These are phyloP conservation scores for Leuctra nigra DNA, from an alignment of 2,888 invertebrate species.

Conservation along the genomic window DNA sequence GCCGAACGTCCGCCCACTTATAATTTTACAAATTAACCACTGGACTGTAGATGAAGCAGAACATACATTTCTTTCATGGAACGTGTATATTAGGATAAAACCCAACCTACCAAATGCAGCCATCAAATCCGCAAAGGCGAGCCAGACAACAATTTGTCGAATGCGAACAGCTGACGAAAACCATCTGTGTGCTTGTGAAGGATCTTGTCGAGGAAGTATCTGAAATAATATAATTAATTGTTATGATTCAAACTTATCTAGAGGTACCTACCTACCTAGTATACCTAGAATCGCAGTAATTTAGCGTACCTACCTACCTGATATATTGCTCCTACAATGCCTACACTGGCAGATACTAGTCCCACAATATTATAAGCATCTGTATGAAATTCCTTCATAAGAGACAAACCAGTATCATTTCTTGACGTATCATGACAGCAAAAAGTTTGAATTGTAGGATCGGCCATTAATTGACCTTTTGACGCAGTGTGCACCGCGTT, in stretches of 20 bases:
- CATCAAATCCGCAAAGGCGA: slow-evolving; percentile 70
- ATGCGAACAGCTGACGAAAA: slow-evolving; percentile 56
- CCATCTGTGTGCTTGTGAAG: slow-evolving; percentile 47
- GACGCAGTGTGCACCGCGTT: no score
- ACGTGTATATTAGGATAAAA: no score
- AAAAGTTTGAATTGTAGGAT: slow-evolving; percentile 78
- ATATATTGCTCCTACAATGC: slow-evolving; percentile 67
- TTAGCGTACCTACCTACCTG: slow-evolving; percentile 48
- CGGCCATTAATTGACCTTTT: slow-evolving; percentile 54
- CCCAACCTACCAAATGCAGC: slow-evolving; percentile 62
- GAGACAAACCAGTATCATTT: slow-evolving; percentile 55
- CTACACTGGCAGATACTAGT: slow-evolving; percentile 63
- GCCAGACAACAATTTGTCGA: slow-evolving; percentile 66
- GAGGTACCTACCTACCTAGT: no score
- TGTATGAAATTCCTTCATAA: slow-evolving; percentile 68
- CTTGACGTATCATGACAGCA: slow-evolving; percentile 65
- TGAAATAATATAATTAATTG: slow-evolving; percentile 34
- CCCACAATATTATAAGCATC: slow-evolving; percentile 67
- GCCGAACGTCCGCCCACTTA: no score
- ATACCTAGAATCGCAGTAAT: no score
- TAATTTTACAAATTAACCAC: no score
- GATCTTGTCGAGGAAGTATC: slow-evolving; percentile 57
- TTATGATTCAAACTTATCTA: not conserved
- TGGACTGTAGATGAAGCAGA: no score
- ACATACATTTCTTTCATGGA: no score